phyloP scores from a whole-genome alignment of 1,140 invertebrate species.

The Ips nitidus region DNA sequence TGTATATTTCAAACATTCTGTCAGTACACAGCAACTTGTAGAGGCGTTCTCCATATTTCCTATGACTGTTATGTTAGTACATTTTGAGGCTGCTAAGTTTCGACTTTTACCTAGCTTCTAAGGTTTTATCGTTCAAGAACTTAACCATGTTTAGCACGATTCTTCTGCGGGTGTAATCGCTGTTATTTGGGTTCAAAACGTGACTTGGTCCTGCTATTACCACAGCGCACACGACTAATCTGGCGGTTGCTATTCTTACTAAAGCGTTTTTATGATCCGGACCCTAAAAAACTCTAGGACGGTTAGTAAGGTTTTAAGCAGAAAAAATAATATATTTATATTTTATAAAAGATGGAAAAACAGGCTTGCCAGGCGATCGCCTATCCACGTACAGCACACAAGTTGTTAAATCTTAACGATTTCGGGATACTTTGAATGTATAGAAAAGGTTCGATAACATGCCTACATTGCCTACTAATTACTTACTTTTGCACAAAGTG shows the following conservation, averaged over 20 bases:
- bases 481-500: slow-evolving; percentile 44
- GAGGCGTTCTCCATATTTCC: slow-evolving; percentile 47
- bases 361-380: no score
- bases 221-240: slow-evolving; percentile 47
- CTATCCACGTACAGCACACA: no score
- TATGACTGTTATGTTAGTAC: slow-evolving; percentile 30
- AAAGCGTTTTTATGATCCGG: slow-evolving; percentile 50
- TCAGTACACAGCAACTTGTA: slow-evolving; percentile 47
- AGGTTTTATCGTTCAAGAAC: slow-evolving; percentile 48
- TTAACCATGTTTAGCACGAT: slow-evolving; percentile 45
- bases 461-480: not conserved
- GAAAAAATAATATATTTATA: not conserved
- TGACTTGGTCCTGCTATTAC: slow-evolving; percentile 43
- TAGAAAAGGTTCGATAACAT: no score
- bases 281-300: slow-evolving; percentile 29
- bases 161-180: slow-evolving; percentile 46
- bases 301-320: not conserved
- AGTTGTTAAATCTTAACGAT: no score
- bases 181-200: slow-evolving; percentile 43
- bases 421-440: no score
- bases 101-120: slow-evolving; percentile 44
- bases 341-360: not conserved
- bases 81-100: not conserved
- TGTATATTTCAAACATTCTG: slow-evolving; percentile 44
- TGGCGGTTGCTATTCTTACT: slow-evolving; percentile 43